These are phyloP conservation scores for Centroberyx gerrardi DNA, from an alignment of 2,797 vertebrate genomes.

Conservation along the genomic window DNA sequence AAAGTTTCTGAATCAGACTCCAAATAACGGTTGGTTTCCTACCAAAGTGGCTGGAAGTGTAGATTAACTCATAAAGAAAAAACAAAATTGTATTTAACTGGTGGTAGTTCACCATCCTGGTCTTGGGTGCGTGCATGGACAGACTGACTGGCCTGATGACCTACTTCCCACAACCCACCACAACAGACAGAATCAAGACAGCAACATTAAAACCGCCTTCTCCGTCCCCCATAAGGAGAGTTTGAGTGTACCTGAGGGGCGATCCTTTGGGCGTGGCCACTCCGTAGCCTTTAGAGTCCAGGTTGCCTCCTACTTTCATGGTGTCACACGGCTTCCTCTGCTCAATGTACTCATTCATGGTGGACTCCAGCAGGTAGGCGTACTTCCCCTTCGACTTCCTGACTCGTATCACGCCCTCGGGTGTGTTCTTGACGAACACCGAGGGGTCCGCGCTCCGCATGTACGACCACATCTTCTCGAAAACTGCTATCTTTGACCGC, in stretches of 20 bases:
- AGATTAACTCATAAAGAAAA: no score
- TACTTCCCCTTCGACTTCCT: conserved; percentile 98
- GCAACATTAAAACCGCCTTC: conserved; percentile 1
- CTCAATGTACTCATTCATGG: conserved; percentile 99
- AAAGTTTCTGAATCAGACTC: no score
- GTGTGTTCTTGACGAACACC: conserved; percentile 95
- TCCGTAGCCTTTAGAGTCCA: conserved; percentile 99
- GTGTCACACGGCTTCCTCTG: conserved; percentile 98
- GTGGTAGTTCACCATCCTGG: no score
- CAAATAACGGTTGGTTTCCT: no score
- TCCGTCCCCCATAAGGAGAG: not conserved
- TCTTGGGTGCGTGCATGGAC: no score
- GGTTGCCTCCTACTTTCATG: conserved; percentile 99
- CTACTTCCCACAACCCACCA: conserved; percentile 11
- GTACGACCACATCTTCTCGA: conserved; percentile 99
- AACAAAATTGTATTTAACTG: no score
- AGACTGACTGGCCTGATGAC: not conserved
- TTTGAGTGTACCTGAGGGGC: conserved; percentile 89
- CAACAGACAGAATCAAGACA: conserved; percentile 35
- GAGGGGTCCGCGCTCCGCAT: conserved; percentile 97
- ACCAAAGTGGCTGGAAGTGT: no score
- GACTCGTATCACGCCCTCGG: conserved; percentile 94
- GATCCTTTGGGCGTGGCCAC: conserved; percentile 98
- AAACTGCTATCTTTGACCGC: conserved; percentile 98
- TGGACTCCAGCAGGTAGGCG: conserved; percentile 97